Percentiles rank a stretch among this genome's conserved stretches.
phyloP scores from a whole-genome alignment of 2,888 invertebrate species.

The Mactromeris polynyma region DNA sequence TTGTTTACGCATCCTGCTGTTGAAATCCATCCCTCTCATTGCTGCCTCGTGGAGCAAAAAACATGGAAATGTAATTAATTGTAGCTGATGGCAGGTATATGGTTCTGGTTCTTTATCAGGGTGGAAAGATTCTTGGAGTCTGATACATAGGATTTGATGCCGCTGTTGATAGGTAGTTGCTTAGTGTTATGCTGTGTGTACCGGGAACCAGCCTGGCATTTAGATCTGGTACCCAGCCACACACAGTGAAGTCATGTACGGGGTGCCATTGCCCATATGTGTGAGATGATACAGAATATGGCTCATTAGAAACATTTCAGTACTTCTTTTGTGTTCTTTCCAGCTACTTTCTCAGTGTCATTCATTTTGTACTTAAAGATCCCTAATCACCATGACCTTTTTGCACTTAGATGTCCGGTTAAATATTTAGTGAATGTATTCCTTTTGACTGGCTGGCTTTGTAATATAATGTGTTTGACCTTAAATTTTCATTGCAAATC shows the following conservation, averaged over 20 bases:
- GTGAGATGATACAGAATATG: not conserved
- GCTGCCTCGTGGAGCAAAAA: conserved; percentile 44
- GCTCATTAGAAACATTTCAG: not conserved
- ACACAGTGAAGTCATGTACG: conserved; percentile 35
- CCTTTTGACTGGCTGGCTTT: no score
- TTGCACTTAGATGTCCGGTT: not conserved
- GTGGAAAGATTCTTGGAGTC: conserved; percentile 63
- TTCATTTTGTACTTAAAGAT: not conserved
- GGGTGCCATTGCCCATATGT: not conserved
- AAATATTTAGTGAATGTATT: no score
- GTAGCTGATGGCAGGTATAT: conserved; percentile 46
- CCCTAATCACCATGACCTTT: not conserved
- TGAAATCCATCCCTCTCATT: conserved; percentile 34
- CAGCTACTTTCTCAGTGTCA: not conserved
- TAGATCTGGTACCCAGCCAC: conserved; percentile 39
- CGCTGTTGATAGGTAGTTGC: conserved; percentile 54
- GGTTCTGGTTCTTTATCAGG: conserved; percentile 57
- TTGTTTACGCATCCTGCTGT: conserved; percentile 64
- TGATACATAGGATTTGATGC: conserved; percentile 56
- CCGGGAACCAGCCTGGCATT: conserved; percentile 3
- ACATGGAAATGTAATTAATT: conserved; percentile 65
- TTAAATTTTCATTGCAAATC: no score
- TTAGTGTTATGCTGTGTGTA: conserved; percentile 30
- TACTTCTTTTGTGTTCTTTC: not conserved
- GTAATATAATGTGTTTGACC: no score